Evolutionary conservation across 2,888 invertebrate species (phyloP), one percentile per base, ranked within the genome.

Genomic region (Serripes groenlandicus): DNA sequence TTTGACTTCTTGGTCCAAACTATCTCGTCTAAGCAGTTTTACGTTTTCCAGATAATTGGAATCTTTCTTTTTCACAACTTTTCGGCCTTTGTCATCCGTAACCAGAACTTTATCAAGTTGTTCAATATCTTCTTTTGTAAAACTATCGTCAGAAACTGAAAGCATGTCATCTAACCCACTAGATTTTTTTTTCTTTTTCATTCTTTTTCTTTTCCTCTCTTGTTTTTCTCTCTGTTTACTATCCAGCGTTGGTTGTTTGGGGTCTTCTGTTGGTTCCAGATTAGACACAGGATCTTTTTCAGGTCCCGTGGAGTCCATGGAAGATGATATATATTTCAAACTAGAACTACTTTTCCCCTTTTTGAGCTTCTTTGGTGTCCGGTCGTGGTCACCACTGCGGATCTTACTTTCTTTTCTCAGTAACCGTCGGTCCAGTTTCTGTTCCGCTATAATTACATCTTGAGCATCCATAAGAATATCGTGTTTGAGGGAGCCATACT

Each of bases 81-180:
- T 79, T 32, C 54, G 64, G 30, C 78, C 79, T 28, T 76, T 76
- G n/a, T 78, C 75, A 37, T 83, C 69, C 23, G 79, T 79, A 9
- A 64, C 56, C 0, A 71, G 56, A 34, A 54, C 34, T 71, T 71
- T 76, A 60, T 76, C 66, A 34, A 66, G 35, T 1, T 37, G 76
- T 37, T 58, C 69, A 2, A 83, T 66, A 28, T 78, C 79, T 26
- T 79, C 83, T 54, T 82, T 78, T 11, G 78, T 82, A 32, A 82
- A 78, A 68, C 85, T 85, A 30, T 85, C 85, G 52, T 85, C 85
- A 30, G 85, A 85, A 56, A 81, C 62, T 23, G 74, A 42, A 26
- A 81, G 34, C 73, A 81, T 79, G 28, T 81, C 85, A 30, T 81
- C 81, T 35, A 85, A 42, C 11, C 69, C 66, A 49, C 81, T 85